Conservation (phyloP, 2,888 invertebrate genomes). For the Malthinus seriepunctatus region DNA sequence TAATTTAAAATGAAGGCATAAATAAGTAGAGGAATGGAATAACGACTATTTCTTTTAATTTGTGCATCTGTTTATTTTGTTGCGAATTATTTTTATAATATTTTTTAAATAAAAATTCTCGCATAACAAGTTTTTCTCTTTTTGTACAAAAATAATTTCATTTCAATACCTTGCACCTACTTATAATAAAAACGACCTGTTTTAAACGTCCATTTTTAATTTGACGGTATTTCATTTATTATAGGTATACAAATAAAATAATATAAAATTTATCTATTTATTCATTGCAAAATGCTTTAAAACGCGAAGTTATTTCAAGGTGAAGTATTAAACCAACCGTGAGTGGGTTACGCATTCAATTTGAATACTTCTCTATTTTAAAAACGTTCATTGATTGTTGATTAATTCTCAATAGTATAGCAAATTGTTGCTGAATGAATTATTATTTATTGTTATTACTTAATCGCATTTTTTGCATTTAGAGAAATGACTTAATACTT, state of each 20-base stretch:
- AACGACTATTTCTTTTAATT: slow-evolving; percentile 4
- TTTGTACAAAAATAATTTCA: not conserved
- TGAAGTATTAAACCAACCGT: slow-evolving; percentile 20
- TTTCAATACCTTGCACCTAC: too few species aligned
- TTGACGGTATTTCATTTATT: too few species aligned
- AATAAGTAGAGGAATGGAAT: not conserved
- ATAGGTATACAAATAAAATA: too few species aligned
- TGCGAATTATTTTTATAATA: slow-evolving; percentile 5
- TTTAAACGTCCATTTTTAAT: too few species aligned
- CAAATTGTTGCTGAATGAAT: too few species aligned
- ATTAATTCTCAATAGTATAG: not conserved
- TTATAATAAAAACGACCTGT: too few species aligned
- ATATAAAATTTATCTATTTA: slow-evolving; percentile 3
- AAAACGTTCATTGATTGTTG: not conserved
- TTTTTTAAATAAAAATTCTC: slow-evolving; percentile 1
- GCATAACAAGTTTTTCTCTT: not conserved
- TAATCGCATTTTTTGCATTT: too few species aligned
- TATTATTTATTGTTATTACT: too few species aligned
- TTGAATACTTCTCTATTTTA: slow-evolving; percentile 12
- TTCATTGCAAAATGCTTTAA: slow-evolving; percentile 26
- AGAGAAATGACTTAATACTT: too few species aligned
- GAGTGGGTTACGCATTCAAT: slow-evolving; percentile 23
- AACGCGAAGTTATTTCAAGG: slow-evolving; percentile 32
- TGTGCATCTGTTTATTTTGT: slow-evolving; percentile 5
- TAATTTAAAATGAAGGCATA: slow-evolving; percentile 7